Evolutionary conservation across 2,888 invertebrate species (phyloP), one percentile per base, ranked within the genome.

Genomic region (Ceramica pisi): DNA sequence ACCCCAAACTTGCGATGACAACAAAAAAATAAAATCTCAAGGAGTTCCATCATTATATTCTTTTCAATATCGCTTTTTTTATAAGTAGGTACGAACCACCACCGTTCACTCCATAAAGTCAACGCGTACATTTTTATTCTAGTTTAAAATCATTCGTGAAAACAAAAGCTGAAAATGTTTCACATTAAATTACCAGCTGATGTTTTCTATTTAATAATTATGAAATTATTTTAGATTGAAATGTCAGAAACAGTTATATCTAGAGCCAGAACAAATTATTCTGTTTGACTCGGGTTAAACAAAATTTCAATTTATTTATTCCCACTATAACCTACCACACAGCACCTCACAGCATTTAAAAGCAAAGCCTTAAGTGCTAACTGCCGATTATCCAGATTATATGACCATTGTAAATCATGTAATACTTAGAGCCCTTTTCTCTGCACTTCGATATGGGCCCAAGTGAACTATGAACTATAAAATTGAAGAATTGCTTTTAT

Each of bases 391-490:
- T 94, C 93, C 93, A 88, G 90, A 89, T 92, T 94, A 94, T 94
- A 95, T 92, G 91, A 90, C 92, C 88, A 90, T 86, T 87, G 87
- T 95, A 95, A 95, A 95, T 95, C 95, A 95, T 93, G 88, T 87
- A 84, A 93, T 92, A 92, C 92, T 94, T 92, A 93, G 90, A 93
- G 90, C 86, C 88, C 90, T 89, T 90, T 92, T 89, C 90, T 89
- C 62, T 89, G 81, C 80, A 75, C 78, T 88, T 87, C 87, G 86
- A 86, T 82, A 88, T 86, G 86, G 85, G 86, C 87, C 86, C 80
- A 84, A 89, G 88, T 93, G 95, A 94, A 95, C 95, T 94, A 95
- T 93, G 94, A 94, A 93, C 95, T 94, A 94, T 95, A 95, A 95
- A 95, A 92, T 95, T 95, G 94, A 95, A 93, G 94, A 90, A 94